Evolutionary conservation across 2,113 vertebrate species (phyloP).

Genomic region (Corythornis madagascariensis): DNA sequence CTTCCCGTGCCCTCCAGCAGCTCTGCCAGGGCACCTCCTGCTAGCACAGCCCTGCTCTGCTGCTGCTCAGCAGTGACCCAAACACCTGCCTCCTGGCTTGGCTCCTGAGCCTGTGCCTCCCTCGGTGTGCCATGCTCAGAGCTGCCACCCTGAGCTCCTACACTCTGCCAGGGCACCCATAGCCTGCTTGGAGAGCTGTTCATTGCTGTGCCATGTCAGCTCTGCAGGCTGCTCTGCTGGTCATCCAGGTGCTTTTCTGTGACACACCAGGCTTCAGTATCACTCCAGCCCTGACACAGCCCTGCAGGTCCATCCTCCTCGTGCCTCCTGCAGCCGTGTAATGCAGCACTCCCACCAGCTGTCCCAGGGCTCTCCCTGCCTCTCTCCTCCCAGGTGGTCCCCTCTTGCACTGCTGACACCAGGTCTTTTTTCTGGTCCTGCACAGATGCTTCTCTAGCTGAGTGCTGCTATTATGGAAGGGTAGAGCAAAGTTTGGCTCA

Average conservation of each 20-base stretch:
- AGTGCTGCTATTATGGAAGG: neutral
- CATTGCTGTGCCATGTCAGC: neutral
- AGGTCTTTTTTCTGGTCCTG: neutral
- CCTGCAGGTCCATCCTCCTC: neutral
- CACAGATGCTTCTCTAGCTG: neutral
- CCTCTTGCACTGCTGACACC: neutral
- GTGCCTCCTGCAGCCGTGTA: neutral
- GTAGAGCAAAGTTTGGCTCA: neutral
- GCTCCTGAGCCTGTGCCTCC: neutral
- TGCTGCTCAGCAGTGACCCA: neutral
- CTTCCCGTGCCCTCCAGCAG: neutral
- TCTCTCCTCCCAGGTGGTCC: neutral
- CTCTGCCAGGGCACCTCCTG: neutral
- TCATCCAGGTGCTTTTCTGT: fast-evolving
- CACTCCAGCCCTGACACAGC: neutral
- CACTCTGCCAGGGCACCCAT: neutral
- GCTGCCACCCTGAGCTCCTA: neutral
- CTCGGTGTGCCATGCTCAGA: fast-evolving
- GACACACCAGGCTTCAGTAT: neutral
- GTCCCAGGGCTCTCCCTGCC: neutral
- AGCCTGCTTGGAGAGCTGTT: neutral
- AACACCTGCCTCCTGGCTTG: conserved; percentile 5
- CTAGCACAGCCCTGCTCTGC: neutral
- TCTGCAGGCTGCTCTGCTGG: neutral
- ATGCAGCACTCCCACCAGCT: neutral